These are phyloP conservation scores for Lanius ludovicianus DNA, from an alignment of 2,113 vertebrate genomes.

Conservation along the genomic window DNA sequence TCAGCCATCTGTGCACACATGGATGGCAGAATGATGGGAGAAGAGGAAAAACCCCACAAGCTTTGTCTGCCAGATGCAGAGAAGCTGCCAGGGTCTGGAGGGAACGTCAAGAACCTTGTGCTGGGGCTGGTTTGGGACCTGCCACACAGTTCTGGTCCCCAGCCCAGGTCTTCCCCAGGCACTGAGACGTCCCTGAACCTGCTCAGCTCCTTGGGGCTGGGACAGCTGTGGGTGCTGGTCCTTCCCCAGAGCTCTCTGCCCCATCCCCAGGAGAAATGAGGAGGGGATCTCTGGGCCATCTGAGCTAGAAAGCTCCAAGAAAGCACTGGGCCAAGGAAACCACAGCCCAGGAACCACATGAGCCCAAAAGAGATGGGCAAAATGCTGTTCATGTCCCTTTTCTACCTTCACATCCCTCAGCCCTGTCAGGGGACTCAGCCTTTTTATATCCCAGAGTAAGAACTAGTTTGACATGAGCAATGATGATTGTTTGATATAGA, in stretches of 20 bases:
- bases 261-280: neutral
- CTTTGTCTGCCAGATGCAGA: rapidly evolving
- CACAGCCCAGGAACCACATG: neutral
- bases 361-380: neutral
- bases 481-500: neutral
- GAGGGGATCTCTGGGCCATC: neutral
- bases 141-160: neutral
- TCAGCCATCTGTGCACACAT: neutral
- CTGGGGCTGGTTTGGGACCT: neutral
- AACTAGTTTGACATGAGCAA: neutral
- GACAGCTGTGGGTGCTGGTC: neutral
- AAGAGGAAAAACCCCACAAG: neutral
- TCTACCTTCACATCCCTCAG: neutral
- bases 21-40: neutral
- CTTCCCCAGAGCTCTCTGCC: neutral
- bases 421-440: neutral
- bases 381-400: neutral
- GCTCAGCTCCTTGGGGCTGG: neutral
- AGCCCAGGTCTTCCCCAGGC: neutral
- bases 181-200: neutral
- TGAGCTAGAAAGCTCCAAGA: neutral
- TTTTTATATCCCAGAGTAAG: neutral
- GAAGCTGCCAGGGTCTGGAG: neutral
- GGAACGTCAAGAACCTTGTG: rapidly evolving
- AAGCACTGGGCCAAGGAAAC: neutral